Conservation (phyloP, 2,888 invertebrate genomes). For the Abrostola triplasia region DNA sequence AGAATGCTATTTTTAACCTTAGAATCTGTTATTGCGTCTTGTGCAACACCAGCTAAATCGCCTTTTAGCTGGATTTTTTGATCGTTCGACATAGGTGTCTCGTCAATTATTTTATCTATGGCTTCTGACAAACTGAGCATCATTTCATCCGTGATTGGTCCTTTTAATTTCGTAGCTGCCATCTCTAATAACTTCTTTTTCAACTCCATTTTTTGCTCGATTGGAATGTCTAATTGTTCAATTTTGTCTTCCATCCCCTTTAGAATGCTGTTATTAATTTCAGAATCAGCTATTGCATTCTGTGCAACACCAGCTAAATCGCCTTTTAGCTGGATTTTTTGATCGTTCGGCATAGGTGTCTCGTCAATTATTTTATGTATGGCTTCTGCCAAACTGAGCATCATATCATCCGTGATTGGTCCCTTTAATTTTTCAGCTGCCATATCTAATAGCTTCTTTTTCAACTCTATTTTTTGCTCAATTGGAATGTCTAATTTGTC, state of each 20-base stretch:
- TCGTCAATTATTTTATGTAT: not conserved
- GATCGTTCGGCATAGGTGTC: no score
- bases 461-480: not conserved
- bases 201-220: not conserved
- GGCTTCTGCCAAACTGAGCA: not conserved
- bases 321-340: no score
- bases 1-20: not conserved
- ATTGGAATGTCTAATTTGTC: no score
- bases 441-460: not conserved
- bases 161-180: not conserved
- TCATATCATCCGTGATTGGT: not conserved
- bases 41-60: no score
- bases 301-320: no score
- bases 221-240: no score
- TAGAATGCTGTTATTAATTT: not conserved
- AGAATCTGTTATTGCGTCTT: not conserved
- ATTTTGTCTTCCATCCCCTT: no score
- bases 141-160: not conserved
- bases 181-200: not conserved
- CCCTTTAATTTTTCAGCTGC: not conserved
- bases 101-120: not conserved
- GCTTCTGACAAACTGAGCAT: not conserved
- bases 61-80: no score
- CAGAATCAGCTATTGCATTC: not conserved
- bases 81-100: no score